Conservation (phyloP, 2,113 vertebrate species). For the Camarhynchus parvulus region DNA sequence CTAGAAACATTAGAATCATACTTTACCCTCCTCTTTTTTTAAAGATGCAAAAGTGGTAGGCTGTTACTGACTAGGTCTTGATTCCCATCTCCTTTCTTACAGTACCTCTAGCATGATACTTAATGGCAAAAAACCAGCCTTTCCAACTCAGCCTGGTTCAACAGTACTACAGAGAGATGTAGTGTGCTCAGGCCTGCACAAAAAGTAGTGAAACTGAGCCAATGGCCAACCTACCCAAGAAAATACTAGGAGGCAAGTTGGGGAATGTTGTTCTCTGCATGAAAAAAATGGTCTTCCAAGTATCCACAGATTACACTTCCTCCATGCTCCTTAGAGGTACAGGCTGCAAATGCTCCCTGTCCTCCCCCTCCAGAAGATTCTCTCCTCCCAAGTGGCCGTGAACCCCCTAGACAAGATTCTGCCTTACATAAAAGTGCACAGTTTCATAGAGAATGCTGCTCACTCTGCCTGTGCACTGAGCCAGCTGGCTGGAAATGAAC, state of each 20-base stretch:
- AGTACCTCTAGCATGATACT: not conserved
- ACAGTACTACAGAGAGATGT: not conserved
- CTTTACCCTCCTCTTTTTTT: not conserved
- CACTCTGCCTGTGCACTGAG: not conserved
- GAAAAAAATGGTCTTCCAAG: not conserved
- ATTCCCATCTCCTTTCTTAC: not conserved
- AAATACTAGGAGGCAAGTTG: not conserved
- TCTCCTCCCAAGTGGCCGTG: not conserved
- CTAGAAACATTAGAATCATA: not conserved
- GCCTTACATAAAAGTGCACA: not conserved
- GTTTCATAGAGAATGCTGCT: not conserved
- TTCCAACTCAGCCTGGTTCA: not conserved
- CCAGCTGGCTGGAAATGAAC: slow-evolving; percentile 8
- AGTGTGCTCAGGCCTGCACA: not conserved
- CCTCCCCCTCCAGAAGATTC: not conserved
- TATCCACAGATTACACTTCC: not conserved
- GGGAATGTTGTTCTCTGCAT: not conserved
- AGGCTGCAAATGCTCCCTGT: not conserved
- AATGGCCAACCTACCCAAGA: not conserved
- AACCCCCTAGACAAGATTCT: not conserved
- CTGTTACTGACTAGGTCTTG: not conserved
- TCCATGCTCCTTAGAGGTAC: not conserved
- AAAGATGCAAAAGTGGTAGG: not conserved
- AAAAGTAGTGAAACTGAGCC: not conserved
- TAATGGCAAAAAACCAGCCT: not conserved